Conservation (phyloP, 1,140 invertebrate genomes). For the Drosophila repletoides region DNA sequence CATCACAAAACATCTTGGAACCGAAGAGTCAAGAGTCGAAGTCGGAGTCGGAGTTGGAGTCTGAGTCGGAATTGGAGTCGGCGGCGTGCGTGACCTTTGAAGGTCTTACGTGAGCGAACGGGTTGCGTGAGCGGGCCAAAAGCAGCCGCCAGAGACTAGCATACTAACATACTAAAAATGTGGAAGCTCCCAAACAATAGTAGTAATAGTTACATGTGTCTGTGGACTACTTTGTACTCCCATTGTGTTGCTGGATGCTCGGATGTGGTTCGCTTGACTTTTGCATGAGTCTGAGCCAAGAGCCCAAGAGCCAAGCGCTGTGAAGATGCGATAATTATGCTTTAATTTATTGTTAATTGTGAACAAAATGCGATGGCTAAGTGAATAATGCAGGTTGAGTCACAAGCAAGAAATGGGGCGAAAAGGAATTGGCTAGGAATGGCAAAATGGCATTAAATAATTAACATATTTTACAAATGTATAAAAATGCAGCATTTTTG, state of each 20-base stretch:
- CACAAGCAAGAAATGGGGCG: neutral
- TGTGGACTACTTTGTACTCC: slow-evolving; percentile 9
- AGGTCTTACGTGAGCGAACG: slow-evolving; percentile 73
- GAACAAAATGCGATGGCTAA: slow-evolving; percentile 41
- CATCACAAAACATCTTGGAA: neutral
- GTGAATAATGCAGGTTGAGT: slow-evolving; percentile 2
- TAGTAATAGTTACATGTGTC: neutral
- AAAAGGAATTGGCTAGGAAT: neutral
- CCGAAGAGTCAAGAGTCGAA: slow-evolving; percentile 12
- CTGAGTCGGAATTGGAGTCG: neutral
- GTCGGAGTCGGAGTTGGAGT: neutral
- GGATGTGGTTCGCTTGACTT: neutral
- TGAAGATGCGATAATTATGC: slow-evolving; percentile 58
- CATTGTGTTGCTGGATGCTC: neutral
- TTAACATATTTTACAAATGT: no score
- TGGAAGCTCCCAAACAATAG: slow-evolving; percentile 43
- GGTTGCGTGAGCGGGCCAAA: slow-evolving; percentile 41
- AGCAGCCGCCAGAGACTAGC: slow-evolving; percentile 25
- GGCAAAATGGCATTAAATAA: neutral
- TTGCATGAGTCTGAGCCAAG: neutral
- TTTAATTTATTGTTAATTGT: slow-evolving; percentile 73
- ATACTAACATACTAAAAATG: slow-evolving; percentile 21
- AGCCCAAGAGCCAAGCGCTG: neutral
- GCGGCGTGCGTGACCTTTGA: slow-evolving; percentile 53
- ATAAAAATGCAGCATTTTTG: no score